Base-by-base conservation (phyloP, 2,113 vertebrate species). In the Uropsilus gracilis region DNA sequence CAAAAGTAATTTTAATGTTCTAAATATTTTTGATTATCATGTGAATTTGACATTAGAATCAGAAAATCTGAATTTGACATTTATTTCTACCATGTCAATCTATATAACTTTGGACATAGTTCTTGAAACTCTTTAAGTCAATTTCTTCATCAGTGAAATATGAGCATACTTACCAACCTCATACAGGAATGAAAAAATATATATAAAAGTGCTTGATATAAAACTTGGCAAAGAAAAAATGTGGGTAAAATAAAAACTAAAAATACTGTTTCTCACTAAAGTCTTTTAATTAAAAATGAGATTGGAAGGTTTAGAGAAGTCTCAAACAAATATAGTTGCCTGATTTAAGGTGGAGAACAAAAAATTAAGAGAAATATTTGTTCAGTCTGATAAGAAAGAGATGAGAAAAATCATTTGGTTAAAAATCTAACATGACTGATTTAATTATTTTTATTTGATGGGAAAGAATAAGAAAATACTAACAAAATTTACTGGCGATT, bases 51-150 rank as follows among this genome's bases (percentile, higher is more conserved):
- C 57, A 7, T 26, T 71, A 1, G 12, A 80, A 44, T 87, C 39
- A 85, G n/a, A 92, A 77, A 83, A 91, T 64, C 5, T 89, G 30
- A 89, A 37, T 57, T 90, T 72, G 59, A 20, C 80, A 66, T 28
- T 84, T 72, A 81, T 76, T 90, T 85, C 16, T 28, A 2, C 32
- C 53, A 66, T 37, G 88, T 73, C 1, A 81, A 72, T 85, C 26
- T 77, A 6, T 69, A 57, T 55, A 39, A 94, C 77, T 1, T 63
- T 94, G 16, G 48, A 66, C 39, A 59, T 59, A 34, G 16, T 90
- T 90, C 14, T 72, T 44, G 53, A 81, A 83, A 39, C 32, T 61
- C 48, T 69, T 17, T 50, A 61, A 48, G 20, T 66, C 42, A 66
- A 32, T 77, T 78, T 12, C 39, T 61, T 80, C 17, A 42, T 59